phyloP scores from a whole-genome alignment of 2,888 invertebrate species.

The Allygus modestus region DNA sequence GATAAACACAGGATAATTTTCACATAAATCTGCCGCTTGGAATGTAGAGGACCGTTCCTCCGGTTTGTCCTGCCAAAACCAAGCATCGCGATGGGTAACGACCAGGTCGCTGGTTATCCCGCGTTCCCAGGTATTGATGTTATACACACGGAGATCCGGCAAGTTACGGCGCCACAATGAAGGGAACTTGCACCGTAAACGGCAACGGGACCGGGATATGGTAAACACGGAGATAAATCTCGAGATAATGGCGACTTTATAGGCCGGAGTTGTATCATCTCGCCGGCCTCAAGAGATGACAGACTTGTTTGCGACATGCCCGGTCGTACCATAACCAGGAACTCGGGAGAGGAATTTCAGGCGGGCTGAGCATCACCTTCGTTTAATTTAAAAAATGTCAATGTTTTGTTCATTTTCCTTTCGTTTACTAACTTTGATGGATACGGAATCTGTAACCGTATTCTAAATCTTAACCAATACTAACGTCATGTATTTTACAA shows the following conservation, averaged over 20 bases:
- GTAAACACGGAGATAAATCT: slow-evolving; percentile 25
- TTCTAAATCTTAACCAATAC: no score
- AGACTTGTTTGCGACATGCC: not conserved
- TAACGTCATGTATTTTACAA: no score
- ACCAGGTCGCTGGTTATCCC: not conserved
- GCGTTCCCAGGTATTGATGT: not conserved
- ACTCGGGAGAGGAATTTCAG: not conserved
- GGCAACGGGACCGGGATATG: slow-evolving; percentile 14
- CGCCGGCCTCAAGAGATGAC: not conserved
- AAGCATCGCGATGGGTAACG: not conserved
- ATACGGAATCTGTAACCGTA: no score
- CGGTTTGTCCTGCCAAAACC: not conserved
- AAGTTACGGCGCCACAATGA: not conserved
- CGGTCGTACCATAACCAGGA: no score
- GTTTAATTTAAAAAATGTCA: no score
- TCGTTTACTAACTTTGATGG: no score
- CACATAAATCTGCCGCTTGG: slow-evolving; percentile 3
- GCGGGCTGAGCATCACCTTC: no score
- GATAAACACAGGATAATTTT: slow-evolving; percentile 31
- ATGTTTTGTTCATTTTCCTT: no score
- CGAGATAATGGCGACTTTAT: not conserved
- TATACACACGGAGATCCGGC: not conserved
- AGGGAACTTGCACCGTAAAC: not conserved
- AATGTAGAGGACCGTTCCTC: not conserved
- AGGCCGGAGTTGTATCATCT: not conserved